Percentiles rank a stretch among this genome's conserved stretches.
Conservation (phyloP, 2,888 invertebrate genomes). For the Athripsodes cinereus region DNA sequence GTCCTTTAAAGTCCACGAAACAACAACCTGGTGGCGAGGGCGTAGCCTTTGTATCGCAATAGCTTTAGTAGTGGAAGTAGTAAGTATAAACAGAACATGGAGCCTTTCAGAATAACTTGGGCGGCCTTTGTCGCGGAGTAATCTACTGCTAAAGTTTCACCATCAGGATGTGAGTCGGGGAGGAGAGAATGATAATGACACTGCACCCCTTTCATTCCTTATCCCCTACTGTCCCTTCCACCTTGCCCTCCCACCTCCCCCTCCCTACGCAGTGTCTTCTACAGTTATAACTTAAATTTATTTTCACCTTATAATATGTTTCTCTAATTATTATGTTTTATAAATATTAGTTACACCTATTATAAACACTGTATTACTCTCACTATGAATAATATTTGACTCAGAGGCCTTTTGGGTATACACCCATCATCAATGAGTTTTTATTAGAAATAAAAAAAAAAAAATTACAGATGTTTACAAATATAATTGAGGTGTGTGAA, state of each 20-base stretch:
- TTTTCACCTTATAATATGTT: slow-evolving; percentile 18
- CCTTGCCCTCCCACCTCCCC: neutral
- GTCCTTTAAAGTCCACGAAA: neutral
- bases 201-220: slow-evolving; percentile 2
- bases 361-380: no score
- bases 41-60: slow-evolving; percentile 10
- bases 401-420: no score
- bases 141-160: slow-evolving; percentile 27
- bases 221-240: neutral
- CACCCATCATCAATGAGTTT: no score
- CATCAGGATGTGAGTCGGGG: slow-evolving; percentile 22
- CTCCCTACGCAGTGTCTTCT: no score
- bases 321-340: no score
- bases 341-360: no score
- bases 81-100: neutral
- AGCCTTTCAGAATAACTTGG: slow-evolving; percentile 27
- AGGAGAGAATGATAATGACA: slow-evolving; percentile 5
- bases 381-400: no score
- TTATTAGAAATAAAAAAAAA: no score
- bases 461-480: no score
- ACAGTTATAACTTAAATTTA: slow-evolving; percentile 15
- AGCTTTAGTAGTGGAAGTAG: neutral
- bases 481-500: no score
- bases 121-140: slow-evolving; percentile 26
- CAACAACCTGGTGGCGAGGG: neutral